Conservation (phyloP, 30 jellyfish, hydroid and myxozoan species). For the Chrysaora quinquecirrha region DNA sequence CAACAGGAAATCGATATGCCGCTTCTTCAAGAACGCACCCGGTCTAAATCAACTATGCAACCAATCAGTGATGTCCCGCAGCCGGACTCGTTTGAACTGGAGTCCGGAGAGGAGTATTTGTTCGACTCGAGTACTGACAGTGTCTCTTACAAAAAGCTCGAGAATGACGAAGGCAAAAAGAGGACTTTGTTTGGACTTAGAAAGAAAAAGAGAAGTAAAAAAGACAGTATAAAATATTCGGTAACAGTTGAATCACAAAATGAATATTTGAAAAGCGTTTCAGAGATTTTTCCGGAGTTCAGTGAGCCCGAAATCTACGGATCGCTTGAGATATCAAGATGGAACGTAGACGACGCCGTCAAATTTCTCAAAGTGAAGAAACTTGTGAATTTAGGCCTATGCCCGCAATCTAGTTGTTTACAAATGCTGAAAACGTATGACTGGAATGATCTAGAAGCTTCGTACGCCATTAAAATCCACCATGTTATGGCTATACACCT, state of each 20-base stretch:
- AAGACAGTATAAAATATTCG: not conserved
- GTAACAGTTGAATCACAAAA: not conserved
- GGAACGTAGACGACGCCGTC: constrained; percentile 46
- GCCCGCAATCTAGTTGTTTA: constrained; percentile 35
- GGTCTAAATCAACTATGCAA: constrained; percentile 7
- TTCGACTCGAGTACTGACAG: constrained; percentile 29
- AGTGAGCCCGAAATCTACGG: constrained; percentile 18
- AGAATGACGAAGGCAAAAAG: constrained; percentile 12
- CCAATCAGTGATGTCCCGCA: not conserved
- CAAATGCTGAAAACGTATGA: constrained; percentile 58
- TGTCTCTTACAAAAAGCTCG: constrained; percentile 41
- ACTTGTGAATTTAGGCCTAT: constrained; percentile 31
- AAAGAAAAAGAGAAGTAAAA: constrained; percentile 18
- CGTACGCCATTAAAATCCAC: constrained; percentile 54
- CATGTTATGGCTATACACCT: constrained; percentile 51
- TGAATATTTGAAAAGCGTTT: not conserved
- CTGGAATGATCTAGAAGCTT: constrained; percentile 52
- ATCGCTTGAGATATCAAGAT: constrained; percentile 40
- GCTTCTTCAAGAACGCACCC: not conserved
- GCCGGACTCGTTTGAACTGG: not conserved
- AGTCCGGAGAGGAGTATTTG: constrained; percentile 11
- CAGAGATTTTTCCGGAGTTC: constrained; percentile 22
- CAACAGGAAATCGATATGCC: not conserved
- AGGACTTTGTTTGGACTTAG: constrained; percentile 27
- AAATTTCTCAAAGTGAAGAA: constrained; percentile 28